Base-by-base conservation (phyloP, 2,888 invertebrate species). In the Xestoiulus laeticollis region DNA sequence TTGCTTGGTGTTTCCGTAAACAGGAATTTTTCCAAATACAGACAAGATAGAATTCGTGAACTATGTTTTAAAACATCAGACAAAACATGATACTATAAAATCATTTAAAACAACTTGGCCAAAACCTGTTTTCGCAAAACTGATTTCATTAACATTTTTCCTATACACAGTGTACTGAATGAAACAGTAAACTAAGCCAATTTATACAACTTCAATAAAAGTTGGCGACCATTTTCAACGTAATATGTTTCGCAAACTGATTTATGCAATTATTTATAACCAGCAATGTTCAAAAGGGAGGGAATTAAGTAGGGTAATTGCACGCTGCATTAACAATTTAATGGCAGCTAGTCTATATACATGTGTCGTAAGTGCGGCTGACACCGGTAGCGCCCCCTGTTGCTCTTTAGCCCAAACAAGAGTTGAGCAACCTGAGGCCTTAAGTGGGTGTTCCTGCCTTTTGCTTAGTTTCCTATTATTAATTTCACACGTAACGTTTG, bases 401-500 rank as follows among this genome's bases (percentile, higher is more conserved):
- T 26, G 68, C 22, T 68, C 6, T 22, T 12, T 68, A 2, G 68
- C 12, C 68, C 26, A 68, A 68, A 68, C 68, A 22, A 38, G 68
- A 26, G 26, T 68, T 22, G 68, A 68, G 68, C 68, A 68, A 68
- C 68, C 68, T 26, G 22, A n/a, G 26, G 8, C 68, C 68, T 26
- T 22, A 68, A 68, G 68, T 68, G 68, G 68, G 68, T 68, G 68
- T 22, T 10, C 68, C 68, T 68, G 22, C 68, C 68, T 26, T 59
- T 68, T 68, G 68, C 68, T 26, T 26, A 8, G 8, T 68, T 68
- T 68, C 26, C 68, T 68, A 68, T 68, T 68, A 68, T 68, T 68
- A 68, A 68, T 68, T 68, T 68, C 68, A 68, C 68, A 68, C 68
- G 68, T 68, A 68, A 68, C 68, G 68, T 68, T 68, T 68, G 68